Conservation (phyloP, 2,888 invertebrate species). For the Nysson spinosus region DNA sequence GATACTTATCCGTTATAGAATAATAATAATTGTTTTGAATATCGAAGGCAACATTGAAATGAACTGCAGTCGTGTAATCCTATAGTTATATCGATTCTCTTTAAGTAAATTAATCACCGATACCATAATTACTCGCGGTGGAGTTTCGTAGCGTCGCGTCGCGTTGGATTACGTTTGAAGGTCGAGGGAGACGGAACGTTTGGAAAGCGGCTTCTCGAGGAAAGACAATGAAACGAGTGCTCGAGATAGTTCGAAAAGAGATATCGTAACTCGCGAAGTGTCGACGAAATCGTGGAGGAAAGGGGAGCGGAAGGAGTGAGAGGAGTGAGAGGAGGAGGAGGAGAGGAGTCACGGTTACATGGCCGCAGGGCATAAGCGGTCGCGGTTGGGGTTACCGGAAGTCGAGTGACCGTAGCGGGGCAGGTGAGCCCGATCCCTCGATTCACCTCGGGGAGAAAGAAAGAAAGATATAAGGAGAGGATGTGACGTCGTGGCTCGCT, state of each 20-base stretch:
- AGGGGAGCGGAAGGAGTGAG: slow-evolving; percentile 46
- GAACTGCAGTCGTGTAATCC: no score
- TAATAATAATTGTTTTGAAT: no score
- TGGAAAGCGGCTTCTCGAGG: background rate
- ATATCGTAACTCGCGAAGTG: background rate
- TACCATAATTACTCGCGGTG: no score
- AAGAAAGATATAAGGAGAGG: slow-evolving; percentile 36
- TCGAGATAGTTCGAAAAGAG: background rate
- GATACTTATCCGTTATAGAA: no score
- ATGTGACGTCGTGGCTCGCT: slow-evolving; percentile 51
- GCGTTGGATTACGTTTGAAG: no score
- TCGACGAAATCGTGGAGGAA: slow-evolving; percentile 28
- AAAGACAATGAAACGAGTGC: background rate
- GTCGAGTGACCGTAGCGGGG: slow-evolving; percentile 69
- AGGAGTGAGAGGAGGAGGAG: background rate
- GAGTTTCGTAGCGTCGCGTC: no score
- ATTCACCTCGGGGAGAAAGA: slow-evolving; percentile 17
- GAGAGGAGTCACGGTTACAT: slow-evolving; percentile 61
- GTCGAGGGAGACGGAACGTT: no score
- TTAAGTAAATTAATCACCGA: no score
- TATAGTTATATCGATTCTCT: no score
- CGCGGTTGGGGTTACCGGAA: slow-evolving; percentile 66
- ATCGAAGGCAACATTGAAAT: no score
- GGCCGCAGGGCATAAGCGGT: slow-evolving; percentile 58
- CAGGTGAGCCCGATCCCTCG: slow-evolving; percentile 59